Evolutionary conservation across 2,888 invertebrate genomes (phyloP).

Genomic region (Cantharis flavilabris): DNA sequence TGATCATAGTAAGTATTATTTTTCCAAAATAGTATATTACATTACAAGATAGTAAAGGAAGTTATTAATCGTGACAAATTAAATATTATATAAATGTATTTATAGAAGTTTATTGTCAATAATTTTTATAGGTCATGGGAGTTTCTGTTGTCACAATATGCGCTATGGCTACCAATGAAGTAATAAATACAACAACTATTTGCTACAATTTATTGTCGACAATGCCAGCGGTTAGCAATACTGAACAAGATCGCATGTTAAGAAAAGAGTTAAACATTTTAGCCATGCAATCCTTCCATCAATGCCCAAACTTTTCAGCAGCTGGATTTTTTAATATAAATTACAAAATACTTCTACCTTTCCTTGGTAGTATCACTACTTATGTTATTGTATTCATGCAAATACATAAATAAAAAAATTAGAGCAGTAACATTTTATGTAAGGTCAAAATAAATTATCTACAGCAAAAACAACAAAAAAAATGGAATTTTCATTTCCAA

Average conservation of each 20-base stretch:
- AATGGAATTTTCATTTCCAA: no score
- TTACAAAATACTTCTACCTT: slow-evolving; percentile 35
- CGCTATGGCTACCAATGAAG: neutral
- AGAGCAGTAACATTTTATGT: no score
- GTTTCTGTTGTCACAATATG: neutral
- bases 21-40: no score
- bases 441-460: no score
- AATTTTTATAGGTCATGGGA: neutral
- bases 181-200: neutral
- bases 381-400: slow-evolving; percentile 42
- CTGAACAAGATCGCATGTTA: slow-evolving; percentile 7
- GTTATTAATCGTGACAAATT: no score
- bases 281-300: slow-evolving; percentile 31
- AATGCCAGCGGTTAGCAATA: neutral
- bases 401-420: slow-evolving; percentile 19
- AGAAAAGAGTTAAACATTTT: slow-evolving; percentile 31
- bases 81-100: no score
- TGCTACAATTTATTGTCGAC: neutral
- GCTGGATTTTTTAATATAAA: slow-evolving; percentile 41
- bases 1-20: neutral
- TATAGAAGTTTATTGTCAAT: no score
- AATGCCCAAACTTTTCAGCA: slow-evolving; percentile 36
- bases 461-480: no score
- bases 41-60: no score
- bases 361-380: slow-evolving; percentile 39